Base-by-base conservation (phyloP, 2,113 vertebrate genomes). In the Caranx melampygus region DNA sequence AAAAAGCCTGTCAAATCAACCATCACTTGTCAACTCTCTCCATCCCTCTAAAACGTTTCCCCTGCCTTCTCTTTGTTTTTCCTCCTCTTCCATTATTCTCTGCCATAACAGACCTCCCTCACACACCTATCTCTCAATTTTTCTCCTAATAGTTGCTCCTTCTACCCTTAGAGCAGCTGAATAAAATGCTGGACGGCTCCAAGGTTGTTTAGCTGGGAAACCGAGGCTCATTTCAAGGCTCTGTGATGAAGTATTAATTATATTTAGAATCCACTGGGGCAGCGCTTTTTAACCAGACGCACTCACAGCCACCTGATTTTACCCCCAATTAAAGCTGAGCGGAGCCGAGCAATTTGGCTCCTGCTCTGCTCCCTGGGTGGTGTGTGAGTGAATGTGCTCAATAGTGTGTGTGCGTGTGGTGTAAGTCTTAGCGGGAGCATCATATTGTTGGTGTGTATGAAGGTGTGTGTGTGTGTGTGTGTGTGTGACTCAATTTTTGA, bases 231-330 rank as follows among this genome's bases (percentile, higher is more conserved):
- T 91, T 91, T 88, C 79, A 90, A 87, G 88, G 87, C 66, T 81
- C 76, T 64, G 75, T 86, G 83, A 93, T 93, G 80, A 92, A 91
- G 87, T 87, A 92, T 91, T 91, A 91, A 93, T 93, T 91, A 82
- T 86, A 85, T 91, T 77, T 84, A 61, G 66, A 78, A 80, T 82
- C 86, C 79, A 62, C 72, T 37, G 84, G 76, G 87, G 75, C 71
- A 52, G 75, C 20, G 57, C 59, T 83, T 89, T 93, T 82, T 82
- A 83, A 88, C 68, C 85, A 89, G 58, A 58, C 74, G 7, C 63
- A 76, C 77, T 79, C 68, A 13, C 79, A 66, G 74, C 78, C 69
- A 86, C 87, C 72, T 63, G 83, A 91, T 92, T 92, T 92, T 87
- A 91, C 83, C 82, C 76, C 88, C 86, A 91, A 91, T 93, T 93